phyloP scores from a whole-genome alignment of 2,113 vertebrate genomes.

The Crotalus horridus region DNA sequence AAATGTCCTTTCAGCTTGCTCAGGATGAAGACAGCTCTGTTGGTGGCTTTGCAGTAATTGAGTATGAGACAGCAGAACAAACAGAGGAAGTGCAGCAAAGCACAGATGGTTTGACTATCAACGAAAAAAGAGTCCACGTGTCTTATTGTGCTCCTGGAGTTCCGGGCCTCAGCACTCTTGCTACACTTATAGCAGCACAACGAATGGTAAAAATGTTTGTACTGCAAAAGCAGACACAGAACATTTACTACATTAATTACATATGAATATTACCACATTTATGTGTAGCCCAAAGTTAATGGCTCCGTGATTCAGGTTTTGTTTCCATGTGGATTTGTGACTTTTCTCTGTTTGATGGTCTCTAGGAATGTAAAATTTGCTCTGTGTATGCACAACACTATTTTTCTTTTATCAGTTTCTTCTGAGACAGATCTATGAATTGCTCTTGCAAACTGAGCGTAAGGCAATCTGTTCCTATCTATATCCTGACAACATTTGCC shows the following conservation, averaged over 20 bases:
- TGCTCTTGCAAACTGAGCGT: background rate
- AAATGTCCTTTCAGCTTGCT: conserved; percentile 76
- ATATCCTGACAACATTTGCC: fast-evolving
- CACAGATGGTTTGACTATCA: conserved; percentile 73
- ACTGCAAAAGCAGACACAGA: background rate
- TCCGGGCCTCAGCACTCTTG: conserved; percentile 89
- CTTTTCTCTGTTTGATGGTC: background rate
- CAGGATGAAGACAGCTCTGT: conserved; percentile 87
- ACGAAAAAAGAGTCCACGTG: conserved; percentile 81
- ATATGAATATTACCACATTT: background rate
- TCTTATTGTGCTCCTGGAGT: conserved; percentile 91
- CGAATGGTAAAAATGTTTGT: conserved; percentile 81
- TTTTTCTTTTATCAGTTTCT: background rate
- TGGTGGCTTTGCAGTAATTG: conserved; percentile 88
- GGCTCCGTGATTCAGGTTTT: background rate
- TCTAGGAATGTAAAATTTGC: background rate
- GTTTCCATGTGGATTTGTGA: background rate
- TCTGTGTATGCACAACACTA: background rate
- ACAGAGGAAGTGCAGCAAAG: conserved; percentile 81
- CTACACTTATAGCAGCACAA: conserved; percentile 90
- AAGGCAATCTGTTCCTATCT: background rate
- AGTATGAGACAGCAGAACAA: conserved; percentile 87
- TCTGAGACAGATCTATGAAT: fast-evolving
- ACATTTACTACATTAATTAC: background rate
- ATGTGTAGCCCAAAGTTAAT: background rate